Conservation (phyloP, 2,888 invertebrate genomes). For the Penaeus monodon region DNA sequence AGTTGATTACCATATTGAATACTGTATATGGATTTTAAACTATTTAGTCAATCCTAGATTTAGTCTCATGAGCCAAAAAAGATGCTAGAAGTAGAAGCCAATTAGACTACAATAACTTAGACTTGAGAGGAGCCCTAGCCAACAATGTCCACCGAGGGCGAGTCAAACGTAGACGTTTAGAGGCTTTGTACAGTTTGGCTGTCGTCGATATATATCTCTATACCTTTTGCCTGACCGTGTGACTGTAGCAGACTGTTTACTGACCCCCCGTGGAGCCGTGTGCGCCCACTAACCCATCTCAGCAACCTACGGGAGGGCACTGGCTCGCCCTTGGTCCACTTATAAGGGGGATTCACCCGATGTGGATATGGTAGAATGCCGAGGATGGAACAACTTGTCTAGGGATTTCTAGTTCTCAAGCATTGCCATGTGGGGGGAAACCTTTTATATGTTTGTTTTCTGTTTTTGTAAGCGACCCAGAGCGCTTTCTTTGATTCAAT, state of each 20-base stretch:
- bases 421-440: neutral
- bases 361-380: neutral
- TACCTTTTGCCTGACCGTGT: constrained; percentile 60
- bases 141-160: constrained; percentile 59
- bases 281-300: constrained; percentile 43
- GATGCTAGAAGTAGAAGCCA: constrained; percentile 2
- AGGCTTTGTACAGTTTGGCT: constrained; percentile 62
- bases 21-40: no score
- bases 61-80: no score
- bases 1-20: no score
- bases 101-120: constrained; percentile 20
- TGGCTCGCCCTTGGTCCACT: constrained; percentile 43
- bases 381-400: constrained; percentile 18
- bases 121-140: constrained; percentile 48
- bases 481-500: no score
- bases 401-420: neutral
- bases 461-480: no score
- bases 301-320: constrained; percentile 56
- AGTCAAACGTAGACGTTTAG: constrained; percentile 58
- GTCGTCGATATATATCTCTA: constrained; percentile 48
- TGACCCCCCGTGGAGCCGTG: constrained; percentile 55
- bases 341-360: constrained; percentile 51
- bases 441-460: no score
- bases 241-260: constrained; percentile 60
- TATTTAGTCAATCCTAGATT: no score